A percentile compares a stretch with the other conserved stretches of the same genome.
Conservation (phyloP, 2,113 vertebrate genomes). For the Ophiodon elongatus region DNA sequence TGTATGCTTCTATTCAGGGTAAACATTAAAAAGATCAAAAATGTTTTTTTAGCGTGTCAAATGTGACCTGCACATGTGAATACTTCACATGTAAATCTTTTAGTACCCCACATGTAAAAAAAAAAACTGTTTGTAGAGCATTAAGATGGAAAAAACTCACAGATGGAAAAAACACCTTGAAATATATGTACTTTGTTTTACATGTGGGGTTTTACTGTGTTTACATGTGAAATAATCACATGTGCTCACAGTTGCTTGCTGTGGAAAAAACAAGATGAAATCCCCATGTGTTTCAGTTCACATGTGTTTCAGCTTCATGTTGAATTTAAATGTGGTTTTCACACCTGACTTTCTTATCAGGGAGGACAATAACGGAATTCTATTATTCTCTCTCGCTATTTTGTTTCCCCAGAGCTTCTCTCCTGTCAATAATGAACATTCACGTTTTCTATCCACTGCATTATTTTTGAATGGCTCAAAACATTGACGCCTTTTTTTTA, state of each 20-base stretch:
- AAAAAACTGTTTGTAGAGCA: neutral
- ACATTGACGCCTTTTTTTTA: neutral
- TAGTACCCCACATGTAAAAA: neutral
- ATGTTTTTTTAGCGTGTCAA: neutral
- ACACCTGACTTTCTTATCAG: neutral
- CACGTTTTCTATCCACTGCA: neutral
- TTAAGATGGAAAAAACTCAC: too few relatives aligned
- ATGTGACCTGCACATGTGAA: neutral
- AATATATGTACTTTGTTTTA: neutral
- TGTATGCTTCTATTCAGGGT: neutral
- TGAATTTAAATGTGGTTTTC: too few relatives aligned
- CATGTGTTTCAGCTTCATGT: too few relatives aligned
- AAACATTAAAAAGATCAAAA: neutral
- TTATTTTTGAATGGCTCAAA: neutral
- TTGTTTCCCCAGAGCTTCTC: neutral
- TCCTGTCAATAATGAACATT: neutral
- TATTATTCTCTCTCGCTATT: neutral
- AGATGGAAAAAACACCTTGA: neutral
- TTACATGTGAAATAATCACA: neutral
- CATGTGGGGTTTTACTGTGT: neutral
- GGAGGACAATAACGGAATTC: neutral
- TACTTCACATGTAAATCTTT: neutral
- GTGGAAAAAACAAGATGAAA: too few relatives aligned
- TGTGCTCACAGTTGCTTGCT: too few relatives aligned
- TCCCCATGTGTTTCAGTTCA: too few relatives aligned